phyloP scores from a whole-genome alignment of 2,888 invertebrate genomes.

The Linyphia triangularis region DNA sequence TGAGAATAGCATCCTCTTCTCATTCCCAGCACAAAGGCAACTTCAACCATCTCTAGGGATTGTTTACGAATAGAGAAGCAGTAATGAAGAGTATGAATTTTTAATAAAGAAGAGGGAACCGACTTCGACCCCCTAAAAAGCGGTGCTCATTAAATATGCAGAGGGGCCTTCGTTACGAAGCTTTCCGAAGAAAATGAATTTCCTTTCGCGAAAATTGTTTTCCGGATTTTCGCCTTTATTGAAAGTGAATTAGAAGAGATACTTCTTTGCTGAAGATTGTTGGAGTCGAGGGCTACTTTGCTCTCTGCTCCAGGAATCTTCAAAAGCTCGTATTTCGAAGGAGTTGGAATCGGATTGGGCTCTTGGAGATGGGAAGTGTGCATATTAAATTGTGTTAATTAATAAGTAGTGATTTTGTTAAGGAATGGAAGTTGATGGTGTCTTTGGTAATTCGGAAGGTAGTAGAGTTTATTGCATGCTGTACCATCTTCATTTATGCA shows the following conservation, averaged over 20 bases:
- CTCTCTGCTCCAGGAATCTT: too few species aligned
- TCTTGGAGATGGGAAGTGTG: too few species aligned
- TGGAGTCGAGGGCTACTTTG: too few species aligned
- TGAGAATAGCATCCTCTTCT: neutral
- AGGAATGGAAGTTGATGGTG: too few species aligned
- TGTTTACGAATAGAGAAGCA: slow-evolving; percentile 38
- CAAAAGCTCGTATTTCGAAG: too few species aligned
- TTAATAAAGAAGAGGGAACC: slow-evolving; percentile 29
- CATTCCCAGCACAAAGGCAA: neutral
- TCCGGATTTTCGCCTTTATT: slow-evolving; percentile 35
- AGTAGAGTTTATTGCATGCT: too few species aligned
- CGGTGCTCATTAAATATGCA: slow-evolving; percentile 36
- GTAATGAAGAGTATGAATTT: slow-evolving; percentile 57
- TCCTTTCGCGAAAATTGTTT: slow-evolving; percentile 54
- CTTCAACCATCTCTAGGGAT: neutral
- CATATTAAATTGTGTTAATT: too few species aligned
- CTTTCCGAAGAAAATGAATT: slow-evolving; percentile 61
- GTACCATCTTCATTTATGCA: too few species aligned
- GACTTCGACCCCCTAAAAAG: slow-evolving; percentile 10
- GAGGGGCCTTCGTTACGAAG: slow-evolving; percentile 16
- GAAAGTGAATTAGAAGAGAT: slow-evolving; percentile 53
- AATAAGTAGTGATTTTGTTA: too few species aligned
- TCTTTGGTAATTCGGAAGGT: too few species aligned
- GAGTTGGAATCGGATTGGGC: too few species aligned
- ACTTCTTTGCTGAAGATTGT: too few species aligned